A percentile compares a stretch with the other conserved stretches of the same genome.
phyloP scores from a whole-genome alignment of 2,888 invertebrate species.

The Prenolepis imparis region DNA sequence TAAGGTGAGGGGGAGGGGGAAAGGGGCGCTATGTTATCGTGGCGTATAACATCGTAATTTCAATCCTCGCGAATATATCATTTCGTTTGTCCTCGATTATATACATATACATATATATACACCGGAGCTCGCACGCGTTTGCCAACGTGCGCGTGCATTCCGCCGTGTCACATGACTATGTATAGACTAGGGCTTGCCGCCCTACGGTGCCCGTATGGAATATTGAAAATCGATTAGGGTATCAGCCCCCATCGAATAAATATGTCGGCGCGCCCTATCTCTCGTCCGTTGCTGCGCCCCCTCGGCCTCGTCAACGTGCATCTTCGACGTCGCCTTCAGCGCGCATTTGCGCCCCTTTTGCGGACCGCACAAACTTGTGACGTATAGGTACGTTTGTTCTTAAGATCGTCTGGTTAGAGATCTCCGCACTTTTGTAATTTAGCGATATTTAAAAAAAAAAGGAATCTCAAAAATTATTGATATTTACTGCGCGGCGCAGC shows the following conservation, averaged over 20 bases:
- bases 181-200: conserved; percentile 40
- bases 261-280: conserved; percentile 69
- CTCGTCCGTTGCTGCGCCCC: conserved; percentile 34
- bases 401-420: background rate
- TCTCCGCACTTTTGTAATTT: background rate
- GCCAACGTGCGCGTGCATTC: conserved; percentile 55
- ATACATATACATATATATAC: background rate
- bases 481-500: background rate
- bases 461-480: background rate
- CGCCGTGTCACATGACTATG: conserved; percentile 48
- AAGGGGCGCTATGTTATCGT: conserved; percentile 22
- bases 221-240: conserved; percentile 79
- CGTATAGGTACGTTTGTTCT: background rate
- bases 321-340: conserved; percentile 26
- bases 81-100: conserved; percentile 46
- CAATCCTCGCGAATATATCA: conserved; percentile 52
- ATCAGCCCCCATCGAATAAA: conserved; percentile 74
- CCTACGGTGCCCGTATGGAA: conserved; percentile 57
- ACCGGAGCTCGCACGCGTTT: conserved; percentile 29
- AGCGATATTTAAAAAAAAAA: background rate
- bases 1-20: background rate
- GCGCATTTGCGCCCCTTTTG: conserved; percentile 20
- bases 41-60: conserved; percentile 51
- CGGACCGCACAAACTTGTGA: background rate
- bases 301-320: conserved; percentile 1